Base-by-base conservation (phyloP, 2,888 invertebrate genomes). In the Acronicta alni region DNA sequence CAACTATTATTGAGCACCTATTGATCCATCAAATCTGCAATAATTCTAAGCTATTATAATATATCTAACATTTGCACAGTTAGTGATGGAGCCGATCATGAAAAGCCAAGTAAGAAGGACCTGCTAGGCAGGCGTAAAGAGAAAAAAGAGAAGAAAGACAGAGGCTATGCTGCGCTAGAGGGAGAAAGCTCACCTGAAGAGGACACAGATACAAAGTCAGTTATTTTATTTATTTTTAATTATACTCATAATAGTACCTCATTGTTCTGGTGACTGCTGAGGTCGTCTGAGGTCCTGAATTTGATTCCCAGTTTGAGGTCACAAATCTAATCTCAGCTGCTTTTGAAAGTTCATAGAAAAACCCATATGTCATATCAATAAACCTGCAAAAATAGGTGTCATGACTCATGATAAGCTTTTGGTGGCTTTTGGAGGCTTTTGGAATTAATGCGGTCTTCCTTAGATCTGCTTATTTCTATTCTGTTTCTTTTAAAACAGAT, bases 131-230 rank as follows among this genome's bases (percentile, higher is more conserved):
- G 97, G 67, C 95, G 97, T 0, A 98, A 97, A 83, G 98, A 98
- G 57, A 97, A 97, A 78, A 98, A 98, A 86, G 98, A 97, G 79
- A 97, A 97, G 82, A 93, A 93, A 88, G 98, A 98, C 82, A 95
- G 97, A 77, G 98, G 98, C 2, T 99, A 99, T 95, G 98, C 98
- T 46, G 98, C 98, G 20, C 94, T 99, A 77, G 98, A 98, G 89
- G 98, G 98, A 41, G 98, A 98, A 89, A 98, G 98, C 83, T 98
- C 98, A 0, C 98, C 97, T 6, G 98, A 98, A 85, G 98, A 98
- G 80, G 97, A 97, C 80, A 95, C 96, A 39, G 98, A 97, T 90
- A 96, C 96, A 5, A 97, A 97, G 97, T 97, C 90, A 90, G 88
- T 71, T 47, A 42, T 42, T 42, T n/a, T 3, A n/a, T 20, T n/a